Percentiles rank a stretch among this genome's conserved stretches.
Conservation (phyloP, 2,797 vertebrate species). For the Graptemys geographica region DNA sequence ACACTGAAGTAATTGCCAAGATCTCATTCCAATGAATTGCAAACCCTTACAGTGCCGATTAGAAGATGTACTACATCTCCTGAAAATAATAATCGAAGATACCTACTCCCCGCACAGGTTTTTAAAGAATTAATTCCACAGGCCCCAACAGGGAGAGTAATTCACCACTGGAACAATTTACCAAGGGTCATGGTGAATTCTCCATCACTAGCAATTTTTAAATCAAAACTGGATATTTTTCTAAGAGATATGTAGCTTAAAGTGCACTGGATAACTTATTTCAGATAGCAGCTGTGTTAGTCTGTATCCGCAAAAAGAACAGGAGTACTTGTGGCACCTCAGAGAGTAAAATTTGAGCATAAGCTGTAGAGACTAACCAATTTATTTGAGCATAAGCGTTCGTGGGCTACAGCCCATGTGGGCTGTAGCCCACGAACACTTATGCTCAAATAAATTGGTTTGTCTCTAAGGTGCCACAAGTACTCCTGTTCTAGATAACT, state of each 20-base stretch:
- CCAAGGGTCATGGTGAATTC: neutral
- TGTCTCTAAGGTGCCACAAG: no score
- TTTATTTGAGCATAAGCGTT: no score
- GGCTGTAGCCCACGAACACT: no score
- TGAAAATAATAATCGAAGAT: neutral
- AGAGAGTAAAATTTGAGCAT: no score
- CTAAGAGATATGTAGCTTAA: neutral
- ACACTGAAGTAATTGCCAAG: neutral
- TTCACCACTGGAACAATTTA: neutral
- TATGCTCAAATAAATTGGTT: no score
- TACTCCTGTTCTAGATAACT: neutral
- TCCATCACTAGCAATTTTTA: neutral
- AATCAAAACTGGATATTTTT: neutral
- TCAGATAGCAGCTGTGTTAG: neutral
- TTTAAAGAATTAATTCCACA: neutral
- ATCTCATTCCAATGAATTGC: neutral
- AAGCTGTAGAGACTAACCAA: no score
- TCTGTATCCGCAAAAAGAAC: no score
- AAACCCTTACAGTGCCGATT: neutral
- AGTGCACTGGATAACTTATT: neutral
- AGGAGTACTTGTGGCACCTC: no score
- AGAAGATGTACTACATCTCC: neutral
- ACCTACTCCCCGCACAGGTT: neutral
- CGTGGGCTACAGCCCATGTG: no score
- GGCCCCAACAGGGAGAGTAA: neutral